Evolutionary conservation across 1,140 invertebrate genomes (phyloP).

Genomic region (Monochamus saltuarius): DNA sequence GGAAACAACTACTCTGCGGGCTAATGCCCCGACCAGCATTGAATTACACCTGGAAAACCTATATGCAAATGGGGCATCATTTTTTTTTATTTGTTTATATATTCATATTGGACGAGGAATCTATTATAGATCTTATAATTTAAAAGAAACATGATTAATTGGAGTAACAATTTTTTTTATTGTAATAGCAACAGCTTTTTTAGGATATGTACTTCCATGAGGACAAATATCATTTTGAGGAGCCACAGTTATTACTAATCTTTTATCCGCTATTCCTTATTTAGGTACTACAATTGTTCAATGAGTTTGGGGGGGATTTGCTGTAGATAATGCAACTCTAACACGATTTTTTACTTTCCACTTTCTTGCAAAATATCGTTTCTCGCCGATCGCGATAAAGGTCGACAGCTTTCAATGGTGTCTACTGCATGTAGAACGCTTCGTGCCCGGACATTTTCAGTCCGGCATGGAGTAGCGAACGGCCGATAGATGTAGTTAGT

Average conservation of each 20-base stretch:
- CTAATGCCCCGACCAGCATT: too few relatives aligned
- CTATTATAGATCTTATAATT: conserved; percentile 58
- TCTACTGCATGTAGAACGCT: too few relatives aligned
- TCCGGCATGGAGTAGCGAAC: too few relatives aligned
- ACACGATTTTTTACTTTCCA: conserved; percentile 71
- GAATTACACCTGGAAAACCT: too few relatives aligned
- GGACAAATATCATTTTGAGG: conserved; percentile 48
- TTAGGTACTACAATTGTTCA: conserved; percentile 46
- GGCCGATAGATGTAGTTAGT: too few relatives aligned
- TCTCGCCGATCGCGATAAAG: too few relatives aligned
- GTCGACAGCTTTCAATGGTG: too few relatives aligned
- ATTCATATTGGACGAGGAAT: conserved; percentile 58
- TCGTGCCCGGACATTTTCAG: too few relatives aligned
- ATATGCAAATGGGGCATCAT: conserved; percentile 59
- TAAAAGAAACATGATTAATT: conserved; percentile 57
- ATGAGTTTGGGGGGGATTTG: conserved; percentile 70
- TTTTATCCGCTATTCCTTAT: conserved; percentile 2
- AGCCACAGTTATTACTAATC: conserved; percentile 4
- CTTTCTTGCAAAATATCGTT: too few relatives aligned
- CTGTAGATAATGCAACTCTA: conserved; percentile 66
- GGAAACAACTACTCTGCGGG: too few relatives aligned
- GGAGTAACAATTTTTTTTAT: conserved; percentile 61
- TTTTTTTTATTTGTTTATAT: conserved; percentile 58
- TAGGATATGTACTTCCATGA: conserved; percentile 70
- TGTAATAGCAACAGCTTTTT: conserved; percentile 65